Conservation (phyloP, 2,888 invertebrate genomes). For the Sarcophaga subvicina region DNA sequence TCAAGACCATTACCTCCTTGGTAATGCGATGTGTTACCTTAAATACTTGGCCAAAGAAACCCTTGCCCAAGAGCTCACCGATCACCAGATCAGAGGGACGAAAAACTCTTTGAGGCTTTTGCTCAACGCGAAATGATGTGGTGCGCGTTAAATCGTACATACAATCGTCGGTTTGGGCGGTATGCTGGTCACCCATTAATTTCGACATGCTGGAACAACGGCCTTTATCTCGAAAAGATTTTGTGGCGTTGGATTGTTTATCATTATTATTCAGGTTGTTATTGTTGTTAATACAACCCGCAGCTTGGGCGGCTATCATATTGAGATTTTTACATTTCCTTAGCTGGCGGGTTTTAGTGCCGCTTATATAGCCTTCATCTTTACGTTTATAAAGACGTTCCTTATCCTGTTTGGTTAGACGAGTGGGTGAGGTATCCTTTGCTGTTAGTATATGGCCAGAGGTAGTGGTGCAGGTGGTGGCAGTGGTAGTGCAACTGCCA, state of each 20-base stretch:
- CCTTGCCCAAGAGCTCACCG: constrained; percentile 94
- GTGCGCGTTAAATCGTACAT: constrained; percentile 91
- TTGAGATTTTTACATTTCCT: constrained; percentile 83
- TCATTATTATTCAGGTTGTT: constrained; percentile 55
- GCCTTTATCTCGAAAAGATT: constrained; percentile 87
- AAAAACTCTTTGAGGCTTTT: constrained; percentile 89
- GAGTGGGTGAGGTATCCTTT: constrained; percentile 78
- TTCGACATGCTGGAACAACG: constrained; percentile 93
- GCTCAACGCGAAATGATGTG: constrained; percentile 89
- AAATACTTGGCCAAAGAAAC: constrained; percentile 96
- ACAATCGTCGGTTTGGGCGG: constrained; percentile 76
- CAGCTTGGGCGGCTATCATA: constrained; percentile 63
- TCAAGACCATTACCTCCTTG: constrained; percentile 96
- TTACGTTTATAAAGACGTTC: constrained; percentile 79
- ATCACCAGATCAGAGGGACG: constrained; percentile 94
- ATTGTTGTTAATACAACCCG: background rate
- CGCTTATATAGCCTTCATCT: constrained; percentile 83
- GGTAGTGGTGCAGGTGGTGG: constrained; percentile 78
- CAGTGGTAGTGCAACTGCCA: constrained; percentile 46
- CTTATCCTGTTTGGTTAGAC: constrained; percentile 76
- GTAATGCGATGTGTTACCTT: constrained; percentile 95
- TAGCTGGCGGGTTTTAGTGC: constrained; percentile 85
- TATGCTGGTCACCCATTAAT: constrained; percentile 87
- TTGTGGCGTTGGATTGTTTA: constrained; percentile 73
- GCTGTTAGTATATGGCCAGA: background rate